Conservation (phyloP, 2,888 invertebrate genomes). For the Heliothis peltigera region DNA sequence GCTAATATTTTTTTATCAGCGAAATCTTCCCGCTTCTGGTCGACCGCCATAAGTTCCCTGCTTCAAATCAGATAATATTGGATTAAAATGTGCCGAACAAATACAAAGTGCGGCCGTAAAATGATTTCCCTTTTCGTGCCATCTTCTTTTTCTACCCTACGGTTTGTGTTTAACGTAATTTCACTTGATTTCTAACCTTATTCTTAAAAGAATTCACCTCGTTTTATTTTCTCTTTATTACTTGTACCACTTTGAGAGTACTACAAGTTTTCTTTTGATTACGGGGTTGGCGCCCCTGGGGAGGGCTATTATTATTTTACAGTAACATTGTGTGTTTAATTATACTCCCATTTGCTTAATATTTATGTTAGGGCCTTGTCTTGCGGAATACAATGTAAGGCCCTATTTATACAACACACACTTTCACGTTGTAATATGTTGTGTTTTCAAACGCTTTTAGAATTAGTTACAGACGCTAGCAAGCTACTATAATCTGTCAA, state of each 20-base stretch:
- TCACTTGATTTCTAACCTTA: conserved; percentile 75
- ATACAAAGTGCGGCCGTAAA: conserved; percentile 67
- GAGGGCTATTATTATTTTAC: conserved; percentile 53
- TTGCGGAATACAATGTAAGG: conserved; percentile 45
- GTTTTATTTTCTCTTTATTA: conserved; percentile 12
- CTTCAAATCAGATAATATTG: conserved; percentile 60
- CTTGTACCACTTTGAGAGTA: conserved; percentile 44
- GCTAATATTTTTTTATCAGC: conserved; percentile 9
- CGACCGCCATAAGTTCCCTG: conserved; percentile 47
- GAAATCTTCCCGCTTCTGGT: conserved; percentile 30
- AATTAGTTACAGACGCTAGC: too few species aligned
- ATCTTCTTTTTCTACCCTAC: conserved; percentile 60
- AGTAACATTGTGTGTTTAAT: conserved; percentile 56
- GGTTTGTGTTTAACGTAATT: conserved; percentile 74
- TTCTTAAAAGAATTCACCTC: conserved; percentile 55
- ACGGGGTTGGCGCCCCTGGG: conserved; percentile 41
- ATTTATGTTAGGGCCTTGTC: conserved; percentile 57
- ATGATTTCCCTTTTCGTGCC: conserved; percentile 66
- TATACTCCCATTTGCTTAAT: conserved; percentile 54
- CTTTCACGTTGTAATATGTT: conserved; percentile 31
- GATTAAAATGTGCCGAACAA: conserved; percentile 70
- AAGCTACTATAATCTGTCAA: too few species aligned
- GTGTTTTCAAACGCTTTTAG: conserved; percentile 43
- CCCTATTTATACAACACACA: conserved; percentile 39
- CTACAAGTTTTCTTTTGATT: conserved; percentile 55